phyloP scores from a whole-genome alignment of 2,797 vertebrate genomes.

The Xiphophorus birchmanni region DNA sequence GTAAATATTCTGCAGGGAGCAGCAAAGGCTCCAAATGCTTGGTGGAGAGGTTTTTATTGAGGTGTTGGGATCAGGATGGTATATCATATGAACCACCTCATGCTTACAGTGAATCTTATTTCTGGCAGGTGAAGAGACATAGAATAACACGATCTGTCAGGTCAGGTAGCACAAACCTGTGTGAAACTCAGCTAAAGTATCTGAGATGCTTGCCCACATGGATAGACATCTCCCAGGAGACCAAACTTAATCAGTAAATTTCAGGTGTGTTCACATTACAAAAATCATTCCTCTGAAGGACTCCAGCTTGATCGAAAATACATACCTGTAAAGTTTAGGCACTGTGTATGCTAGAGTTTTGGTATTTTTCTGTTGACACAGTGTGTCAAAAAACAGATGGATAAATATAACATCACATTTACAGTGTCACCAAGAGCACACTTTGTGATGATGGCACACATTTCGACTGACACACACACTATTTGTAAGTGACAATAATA shows the following conservation, averaged over 20 bases:
- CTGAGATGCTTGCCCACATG: neutral
- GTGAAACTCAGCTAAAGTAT: slow-evolving; percentile 6
- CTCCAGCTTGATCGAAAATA: neutral
- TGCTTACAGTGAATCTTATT: slow-evolving; percentile 11
- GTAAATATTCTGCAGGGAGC: slow-evolving; percentile 19
- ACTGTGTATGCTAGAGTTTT: neutral
- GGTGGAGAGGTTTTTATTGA: neutral
- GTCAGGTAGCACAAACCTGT: slow-evolving; percentile 13
- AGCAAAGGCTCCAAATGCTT: slow-evolving; percentile 10
- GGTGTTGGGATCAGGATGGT: slow-evolving; percentile 2
- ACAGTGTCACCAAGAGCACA: slow-evolving; percentile 2
- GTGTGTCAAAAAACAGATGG: neutral
- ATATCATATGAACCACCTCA: slow-evolving; percentile 1
- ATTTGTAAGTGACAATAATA: slow-evolving; percentile 1
- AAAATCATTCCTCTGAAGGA: neutral
- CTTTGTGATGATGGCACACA: neutral
- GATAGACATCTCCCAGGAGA: neutral
- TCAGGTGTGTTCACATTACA: too few relatives aligned
- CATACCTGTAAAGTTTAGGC: neutral
- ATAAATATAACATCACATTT: slow-evolving; percentile 5
- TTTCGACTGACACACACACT: neutral
- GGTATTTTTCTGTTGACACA: neutral
- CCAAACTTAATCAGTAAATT: slow-evolving; percentile 1
- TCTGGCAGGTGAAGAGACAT: slow-evolving; percentile 4
- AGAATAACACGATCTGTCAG: neutral